Evolutionary conservation across 1,140 invertebrate genomes (phyloP).

Genomic region (Dinothrombium tinctorium): DNA sequence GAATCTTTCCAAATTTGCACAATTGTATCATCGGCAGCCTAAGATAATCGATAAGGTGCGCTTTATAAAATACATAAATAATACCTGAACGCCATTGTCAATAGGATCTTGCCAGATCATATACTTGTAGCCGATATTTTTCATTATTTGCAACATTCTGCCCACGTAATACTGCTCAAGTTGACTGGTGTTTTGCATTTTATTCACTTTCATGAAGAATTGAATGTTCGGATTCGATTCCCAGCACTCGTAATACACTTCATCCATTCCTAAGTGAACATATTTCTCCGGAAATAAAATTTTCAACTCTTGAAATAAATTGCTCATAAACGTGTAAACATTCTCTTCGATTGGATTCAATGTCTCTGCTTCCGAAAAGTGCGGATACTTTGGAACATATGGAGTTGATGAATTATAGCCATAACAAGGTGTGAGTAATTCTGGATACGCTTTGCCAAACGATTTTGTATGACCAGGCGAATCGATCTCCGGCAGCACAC

Average conservation of each 20-base stretch:
- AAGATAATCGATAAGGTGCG: conserved; percentile 6
- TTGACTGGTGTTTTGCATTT: conserved; percentile 34
- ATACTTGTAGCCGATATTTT: conserved; percentile 19
- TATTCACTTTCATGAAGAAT: conserved; percentile 37
- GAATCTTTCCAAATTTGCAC: conserved; percentile 25
- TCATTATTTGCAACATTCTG: conserved; percentile 18
- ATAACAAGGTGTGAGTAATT: neutral
- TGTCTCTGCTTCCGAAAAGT: conserved; percentile 40
- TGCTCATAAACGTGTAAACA: conserved; percentile 38
- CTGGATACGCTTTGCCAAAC: conserved; percentile 6
- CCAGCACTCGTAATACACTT: conserved; percentile 69
- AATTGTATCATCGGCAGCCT: conserved; percentile 23
- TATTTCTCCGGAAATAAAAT: conserved; percentile 45
- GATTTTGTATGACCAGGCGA: conserved; percentile 23
- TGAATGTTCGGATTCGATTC: conserved; percentile 43
- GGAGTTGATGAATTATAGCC: conserved; percentile 1
- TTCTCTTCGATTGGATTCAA: conserved; percentile 40
- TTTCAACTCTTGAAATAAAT: conserved; percentile 41
- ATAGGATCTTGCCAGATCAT: conserved; percentile 43
- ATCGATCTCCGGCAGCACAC: conserved; percentile 23
- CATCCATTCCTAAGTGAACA: conserved; percentile 71
- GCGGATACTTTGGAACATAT: conserved; percentile 4
- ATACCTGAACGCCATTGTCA: conserved; percentile 37
- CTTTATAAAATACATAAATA: neutral
- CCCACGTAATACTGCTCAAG: conserved; percentile 30